Evolutionary conservation across 2,113 vertebrate genomes (phyloP).

Genomic region (Ciconia stormi): DNA sequence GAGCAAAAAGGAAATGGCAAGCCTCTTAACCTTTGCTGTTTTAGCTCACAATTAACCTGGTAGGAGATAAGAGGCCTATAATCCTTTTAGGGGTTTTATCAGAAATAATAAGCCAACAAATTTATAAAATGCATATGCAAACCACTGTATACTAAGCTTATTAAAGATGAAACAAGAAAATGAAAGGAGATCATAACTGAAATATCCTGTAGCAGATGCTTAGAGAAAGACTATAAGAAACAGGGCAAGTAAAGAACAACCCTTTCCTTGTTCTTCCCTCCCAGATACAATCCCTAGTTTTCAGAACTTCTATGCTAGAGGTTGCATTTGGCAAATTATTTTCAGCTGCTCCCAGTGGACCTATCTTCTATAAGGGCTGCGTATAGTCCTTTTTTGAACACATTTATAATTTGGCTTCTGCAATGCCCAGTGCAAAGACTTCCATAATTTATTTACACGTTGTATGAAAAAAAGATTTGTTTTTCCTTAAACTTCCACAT

Average conservation of each 20-base stretch:
- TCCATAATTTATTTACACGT: not conserved
- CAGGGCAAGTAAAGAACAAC: not conserved
- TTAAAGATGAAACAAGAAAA: conserved; percentile 42
- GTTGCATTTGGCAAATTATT: not conserved
- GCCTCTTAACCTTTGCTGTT: conserved; percentile 43
- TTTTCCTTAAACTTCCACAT: not conserved
- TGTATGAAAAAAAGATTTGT: not conserved
- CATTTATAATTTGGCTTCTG: not conserved
- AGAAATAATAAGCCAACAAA: conserved; percentile 28
- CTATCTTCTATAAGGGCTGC: not conserved
- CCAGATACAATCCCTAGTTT: not conserved
- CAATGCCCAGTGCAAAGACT: not conserved
- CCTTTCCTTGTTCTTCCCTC: not conserved
- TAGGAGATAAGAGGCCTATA: conserved; percentile 33
- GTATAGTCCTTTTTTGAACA: not conserved
- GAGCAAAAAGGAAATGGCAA: conserved; percentile 11
- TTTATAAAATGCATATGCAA: not conserved
- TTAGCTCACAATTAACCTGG: conserved; percentile 37
- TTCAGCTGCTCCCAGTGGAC: not conserved
- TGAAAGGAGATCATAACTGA: not conserved
- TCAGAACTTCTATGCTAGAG: not conserved
- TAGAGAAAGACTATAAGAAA: not conserved
- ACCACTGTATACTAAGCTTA: conserved; percentile 10
- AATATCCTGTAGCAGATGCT: not conserved
- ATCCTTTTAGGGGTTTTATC: conserved; percentile 43